Percentiles rank a stretch among this genome's conserved stretches.
Conservation (phyloP, 2,888 invertebrate species). For the Anoplius nigerrimus region DNA sequence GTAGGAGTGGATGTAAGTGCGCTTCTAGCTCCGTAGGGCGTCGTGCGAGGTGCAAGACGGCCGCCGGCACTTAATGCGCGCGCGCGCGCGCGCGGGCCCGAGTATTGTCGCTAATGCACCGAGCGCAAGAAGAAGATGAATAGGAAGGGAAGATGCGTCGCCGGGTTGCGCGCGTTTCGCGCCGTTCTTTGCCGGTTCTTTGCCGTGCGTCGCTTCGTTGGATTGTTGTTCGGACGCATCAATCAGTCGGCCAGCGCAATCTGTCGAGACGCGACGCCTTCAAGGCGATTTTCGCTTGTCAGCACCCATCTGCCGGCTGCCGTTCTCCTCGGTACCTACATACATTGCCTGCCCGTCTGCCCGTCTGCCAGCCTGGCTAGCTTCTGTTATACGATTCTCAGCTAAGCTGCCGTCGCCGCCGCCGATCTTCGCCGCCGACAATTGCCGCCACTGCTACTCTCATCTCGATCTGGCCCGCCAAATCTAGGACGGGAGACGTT, state of each 20-base stretch:
- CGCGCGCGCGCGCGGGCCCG: too few relatives aligned
- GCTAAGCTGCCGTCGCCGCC: too few relatives aligned
- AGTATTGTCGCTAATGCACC: conserved; percentile 62
- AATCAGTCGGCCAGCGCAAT: conserved; percentile 70
- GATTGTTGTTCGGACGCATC: conserved; percentile 64
- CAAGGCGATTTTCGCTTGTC: conserved; percentile 70
- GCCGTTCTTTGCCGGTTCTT: too few relatives aligned
- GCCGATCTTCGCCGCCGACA: conserved; percentile 19
- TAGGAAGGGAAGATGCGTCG: conserved; percentile 56
- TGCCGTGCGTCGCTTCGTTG: too few relatives aligned
- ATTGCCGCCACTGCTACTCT: conserved; percentile 1
- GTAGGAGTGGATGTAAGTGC: too few relatives aligned
- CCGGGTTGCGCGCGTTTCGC: conserved; percentile 18
- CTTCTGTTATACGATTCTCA: too few relatives aligned
- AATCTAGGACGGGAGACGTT: conserved; percentile 63
- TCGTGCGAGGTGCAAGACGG: too few relatives aligned
- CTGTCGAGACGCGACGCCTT: conserved; percentile 67
- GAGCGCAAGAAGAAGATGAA: conserved; percentile 65
- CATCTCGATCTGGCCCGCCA: conserved; percentile 45
- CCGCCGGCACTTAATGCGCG: conserved; percentile 52
- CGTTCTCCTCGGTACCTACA: not conserved
- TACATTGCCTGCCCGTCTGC: too few relatives aligned
- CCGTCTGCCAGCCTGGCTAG: too few relatives aligned
- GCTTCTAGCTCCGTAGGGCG: too few relatives aligned
- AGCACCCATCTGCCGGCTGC: conserved; percentile 70